Conservation (phyloP, 92 coral and sea anemone species). For the Parazoanthus atlanticus region DNA sequence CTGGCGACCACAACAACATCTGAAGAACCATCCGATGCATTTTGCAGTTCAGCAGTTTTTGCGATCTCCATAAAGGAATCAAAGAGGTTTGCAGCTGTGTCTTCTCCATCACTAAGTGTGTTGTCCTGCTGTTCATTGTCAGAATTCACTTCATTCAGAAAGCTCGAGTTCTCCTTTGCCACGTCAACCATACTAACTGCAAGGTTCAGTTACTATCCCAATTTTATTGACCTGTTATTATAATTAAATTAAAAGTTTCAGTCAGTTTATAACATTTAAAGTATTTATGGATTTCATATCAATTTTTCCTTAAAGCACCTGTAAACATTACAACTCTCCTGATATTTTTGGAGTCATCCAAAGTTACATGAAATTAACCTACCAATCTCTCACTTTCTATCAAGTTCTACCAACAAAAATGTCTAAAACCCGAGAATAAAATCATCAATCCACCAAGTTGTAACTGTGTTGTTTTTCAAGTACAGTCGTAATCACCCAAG, state of each 20-base stretch:
- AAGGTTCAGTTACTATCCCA: not conserved
- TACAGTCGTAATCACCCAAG: too few species aligned
- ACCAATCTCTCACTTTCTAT: too few species aligned
- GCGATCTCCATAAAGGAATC: slow-evolving; percentile 92
- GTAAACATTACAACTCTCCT: too few species aligned
- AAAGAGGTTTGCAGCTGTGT: slow-evolving; percentile 74
- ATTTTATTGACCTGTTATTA: not conserved
- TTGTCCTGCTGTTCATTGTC: slow-evolving; percentile 6
- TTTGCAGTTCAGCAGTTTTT: slow-evolving; percentile 54
- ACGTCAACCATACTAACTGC: slow-evolving; percentile 21
- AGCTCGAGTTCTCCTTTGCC: not conserved
- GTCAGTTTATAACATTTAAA: too few species aligned
- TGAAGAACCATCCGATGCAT: not conserved
- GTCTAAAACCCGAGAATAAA: too few species aligned
- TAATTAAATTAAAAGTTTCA: not conserved
- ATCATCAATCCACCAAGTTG: too few species aligned
- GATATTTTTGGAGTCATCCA: too few species aligned
- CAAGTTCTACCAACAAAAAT: too few species aligned
- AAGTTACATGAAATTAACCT: too few species aligned
- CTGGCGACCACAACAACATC: slow-evolving; percentile 1
- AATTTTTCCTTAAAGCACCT: too few species aligned
- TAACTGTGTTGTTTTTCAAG: too few species aligned
- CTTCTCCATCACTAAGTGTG: slow-evolving; percentile 34
- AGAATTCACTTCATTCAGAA: slow-evolving; percentile 4
- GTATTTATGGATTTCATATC: too few species aligned